Percentiles rank a stretch among this genome's conserved stretches.
Conservation (phyloP, 1,140 invertebrate species). For the Harpegnathos saltator region DNA sequence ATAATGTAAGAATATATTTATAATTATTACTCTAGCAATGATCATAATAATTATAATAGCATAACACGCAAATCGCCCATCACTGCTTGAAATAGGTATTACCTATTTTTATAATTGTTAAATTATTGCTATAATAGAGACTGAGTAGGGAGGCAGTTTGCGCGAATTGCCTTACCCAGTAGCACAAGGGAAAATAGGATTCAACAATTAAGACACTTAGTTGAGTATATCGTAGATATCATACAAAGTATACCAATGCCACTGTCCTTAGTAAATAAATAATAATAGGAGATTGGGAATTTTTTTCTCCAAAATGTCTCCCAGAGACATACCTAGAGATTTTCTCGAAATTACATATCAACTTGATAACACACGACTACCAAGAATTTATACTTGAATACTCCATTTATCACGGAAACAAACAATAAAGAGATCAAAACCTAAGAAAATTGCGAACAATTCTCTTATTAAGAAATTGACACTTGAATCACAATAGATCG, state of each 20-base stretch:
- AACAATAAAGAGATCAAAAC: slow-evolving; percentile 18
- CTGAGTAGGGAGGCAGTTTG: slow-evolving; percentile 65
- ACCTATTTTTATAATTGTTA: slow-evolving; percentile 59
- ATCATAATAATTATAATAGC: slow-evolving; percentile 64
- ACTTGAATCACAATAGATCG: neutral
- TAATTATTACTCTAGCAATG: slow-evolving; percentile 68
- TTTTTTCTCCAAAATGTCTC: neutral
- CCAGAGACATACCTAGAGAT: neutral
- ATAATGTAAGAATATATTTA: slow-evolving; percentile 82
- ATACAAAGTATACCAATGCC: slow-evolving; percentile 71
- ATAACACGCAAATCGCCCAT: slow-evolving; percentile 44
- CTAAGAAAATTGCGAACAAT: neutral
- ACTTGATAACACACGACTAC: neutral
- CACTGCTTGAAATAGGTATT: slow-evolving; percentile 53
- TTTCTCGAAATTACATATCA: neutral
- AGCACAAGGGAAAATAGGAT: slow-evolving; percentile 64
- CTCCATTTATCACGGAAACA: neutral
- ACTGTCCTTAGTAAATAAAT: slow-evolving; percentile 28
- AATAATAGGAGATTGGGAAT: neutral
- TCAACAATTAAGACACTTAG: slow-evolving; percentile 79
- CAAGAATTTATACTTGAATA: neutral
- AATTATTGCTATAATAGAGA: slow-evolving; percentile 68
- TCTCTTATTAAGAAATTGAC: slow-evolving; percentile 10
- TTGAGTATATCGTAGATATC: slow-evolving; percentile 75
- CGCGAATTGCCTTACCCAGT: slow-evolving; percentile 45